Percentiles rank a stretch among this genome's conserved stretches.
Evolutionary conservation across 2,888 invertebrate species (phyloP).

Genomic region (Athalia rosae): DNA sequence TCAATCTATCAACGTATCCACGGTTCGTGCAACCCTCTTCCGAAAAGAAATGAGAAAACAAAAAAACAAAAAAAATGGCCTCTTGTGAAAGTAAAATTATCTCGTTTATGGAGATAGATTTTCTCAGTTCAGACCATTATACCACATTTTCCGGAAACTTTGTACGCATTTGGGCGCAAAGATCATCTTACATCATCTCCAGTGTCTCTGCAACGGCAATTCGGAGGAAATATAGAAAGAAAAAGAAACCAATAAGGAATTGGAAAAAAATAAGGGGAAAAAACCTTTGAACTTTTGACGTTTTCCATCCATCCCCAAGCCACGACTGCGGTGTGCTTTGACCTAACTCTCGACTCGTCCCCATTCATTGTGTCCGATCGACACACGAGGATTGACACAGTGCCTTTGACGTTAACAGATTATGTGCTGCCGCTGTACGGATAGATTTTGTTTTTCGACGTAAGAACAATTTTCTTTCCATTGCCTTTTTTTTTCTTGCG

Average conservation of each 20-base stretch:
- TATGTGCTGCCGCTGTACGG: background rate
- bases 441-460: no score
- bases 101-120: no score
- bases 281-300: slow-evolving; percentile 1
- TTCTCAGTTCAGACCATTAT: no score
- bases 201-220: background rate
- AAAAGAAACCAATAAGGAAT: background rate
- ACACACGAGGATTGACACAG: background rate
- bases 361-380: slow-evolving; percentile 22
- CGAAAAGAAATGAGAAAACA: no score
- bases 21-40: no score
- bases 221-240: background rate
- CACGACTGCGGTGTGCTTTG: background rate
- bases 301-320: slow-evolving; percentile 9
- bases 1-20: no score
- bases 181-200: background rate
- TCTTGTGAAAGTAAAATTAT: no score
- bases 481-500: no score
- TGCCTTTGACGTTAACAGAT: slow-evolving; percentile 25
- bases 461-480: no score
- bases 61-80: no score
- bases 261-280: background rate
- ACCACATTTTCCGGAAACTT: no score
- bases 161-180: background rate
- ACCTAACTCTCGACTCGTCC: slow-evolving; percentile 19